These are phyloP conservation scores for Caenorhabditis doughertyi DNA, from an alignment of 2,888 invertebrate genomes.

Conservation along the genomic window DNA sequence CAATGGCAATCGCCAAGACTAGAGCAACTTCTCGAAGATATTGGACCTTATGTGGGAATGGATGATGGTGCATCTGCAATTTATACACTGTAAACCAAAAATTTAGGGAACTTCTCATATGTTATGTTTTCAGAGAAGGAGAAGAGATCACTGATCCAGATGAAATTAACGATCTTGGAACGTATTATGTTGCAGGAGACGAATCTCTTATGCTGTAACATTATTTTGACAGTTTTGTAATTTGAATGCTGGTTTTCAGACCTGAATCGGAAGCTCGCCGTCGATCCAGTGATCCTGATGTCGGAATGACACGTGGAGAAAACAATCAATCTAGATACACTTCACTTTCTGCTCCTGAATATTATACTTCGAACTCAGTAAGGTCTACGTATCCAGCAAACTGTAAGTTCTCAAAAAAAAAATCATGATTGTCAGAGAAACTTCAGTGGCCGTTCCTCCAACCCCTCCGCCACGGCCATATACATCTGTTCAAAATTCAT, in stretches of 20 bases:
- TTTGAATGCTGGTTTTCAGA: background rate
- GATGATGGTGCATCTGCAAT: constrained; percentile 66
- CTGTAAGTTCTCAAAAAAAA: constrained; percentile 10
- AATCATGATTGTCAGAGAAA: too few species aligned
- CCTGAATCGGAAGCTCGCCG: constrained; percentile 25
- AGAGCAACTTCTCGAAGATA: constrained; percentile 71
- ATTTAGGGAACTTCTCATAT: background rate
- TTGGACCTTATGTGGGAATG: constrained; percentile 72
- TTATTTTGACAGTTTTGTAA: background rate
- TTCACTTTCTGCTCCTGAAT: constrained; percentile 69
- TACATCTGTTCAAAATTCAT: constrained; percentile 35
- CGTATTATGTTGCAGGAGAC: constrained; percentile 71
- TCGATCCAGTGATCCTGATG: constrained; percentile 54
- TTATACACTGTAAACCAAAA: constrained; percentile 42
- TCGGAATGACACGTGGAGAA: background rate
- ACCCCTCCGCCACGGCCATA: constrained; percentile 65
- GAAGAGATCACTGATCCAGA: constrained; percentile 70
- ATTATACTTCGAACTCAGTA: constrained; percentile 60
- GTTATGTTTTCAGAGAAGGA: constrained; percentile 66
- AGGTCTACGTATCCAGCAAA: constrained; percentile 62
- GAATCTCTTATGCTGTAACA: constrained; percentile 67
- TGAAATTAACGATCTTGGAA: constrained; percentile 71
- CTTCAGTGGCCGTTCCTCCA: constrained; percentile 57
- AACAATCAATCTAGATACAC: constrained; percentile 51
- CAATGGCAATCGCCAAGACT: constrained; percentile 73